Conservation (phyloP, 1,140 invertebrate species). For the Holotrichia oblita region DNA sequence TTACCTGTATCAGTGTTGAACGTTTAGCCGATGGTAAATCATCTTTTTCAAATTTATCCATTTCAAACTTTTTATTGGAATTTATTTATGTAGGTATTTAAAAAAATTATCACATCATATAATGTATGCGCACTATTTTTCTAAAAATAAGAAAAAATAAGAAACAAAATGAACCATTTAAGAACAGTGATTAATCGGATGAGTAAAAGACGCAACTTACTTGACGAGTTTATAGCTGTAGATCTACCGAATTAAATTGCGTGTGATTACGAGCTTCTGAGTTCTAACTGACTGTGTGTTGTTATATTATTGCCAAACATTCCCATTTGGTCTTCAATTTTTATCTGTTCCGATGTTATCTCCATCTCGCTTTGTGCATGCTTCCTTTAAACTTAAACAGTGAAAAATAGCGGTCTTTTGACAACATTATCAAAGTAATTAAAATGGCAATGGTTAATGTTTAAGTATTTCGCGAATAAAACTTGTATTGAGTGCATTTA, state of each 20-base stretch:
- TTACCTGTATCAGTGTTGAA: too few species aligned
- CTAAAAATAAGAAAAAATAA: too few species aligned
- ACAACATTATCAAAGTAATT: background rate
- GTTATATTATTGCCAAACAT: background rate
- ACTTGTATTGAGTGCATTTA: too few species aligned
- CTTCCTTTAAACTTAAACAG: background rate
- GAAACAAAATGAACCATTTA: too few species aligned
- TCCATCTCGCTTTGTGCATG: background rate
- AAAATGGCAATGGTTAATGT: background rate
- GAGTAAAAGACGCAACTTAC: too few species aligned
- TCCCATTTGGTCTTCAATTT: background rate
- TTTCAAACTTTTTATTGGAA: background rate
- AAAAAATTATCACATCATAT: too few species aligned
- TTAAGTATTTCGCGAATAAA: too few species aligned
- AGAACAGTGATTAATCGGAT: too few species aligned
- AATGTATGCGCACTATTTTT: too few species aligned
- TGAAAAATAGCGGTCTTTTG: background rate
- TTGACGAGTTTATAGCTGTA: too few species aligned
- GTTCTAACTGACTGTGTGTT: background rate
- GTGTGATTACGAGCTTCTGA: background rate
- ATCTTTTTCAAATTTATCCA: background rate
- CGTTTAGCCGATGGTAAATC: background rate
- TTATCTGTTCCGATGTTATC: conserved; percentile 5
- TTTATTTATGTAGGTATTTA: too few species aligned
- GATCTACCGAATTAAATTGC: background rate